Base-by-base conservation (phyloP, 2,113 vertebrate species). In the Chaetops frenatus region DNA sequence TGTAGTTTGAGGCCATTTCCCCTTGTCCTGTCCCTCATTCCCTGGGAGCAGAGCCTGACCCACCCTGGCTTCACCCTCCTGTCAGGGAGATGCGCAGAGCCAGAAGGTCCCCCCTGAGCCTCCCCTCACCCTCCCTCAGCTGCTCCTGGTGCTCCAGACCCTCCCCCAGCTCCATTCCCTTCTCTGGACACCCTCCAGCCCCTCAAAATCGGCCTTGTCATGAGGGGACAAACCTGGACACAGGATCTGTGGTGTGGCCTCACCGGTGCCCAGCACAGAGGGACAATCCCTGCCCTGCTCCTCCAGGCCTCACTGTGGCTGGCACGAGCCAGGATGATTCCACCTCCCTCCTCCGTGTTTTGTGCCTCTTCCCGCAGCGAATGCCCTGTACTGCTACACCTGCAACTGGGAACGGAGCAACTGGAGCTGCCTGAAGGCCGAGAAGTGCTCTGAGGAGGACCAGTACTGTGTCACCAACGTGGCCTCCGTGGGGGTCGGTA, bases 401-500 rank as follows among this genome's bases (percentile, higher is more conserved):
- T 97, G 97, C 6, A 70, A 90, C 9, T 88, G 93, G 72, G 19
- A 96, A 2, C 38, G 12, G 18, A 96, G 58, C 86, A 97, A 97
- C 87, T 95, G 93, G 95, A 78, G 10, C 1, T 97, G 97, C 44
- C 72, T 97, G 86, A 96, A 92, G 56, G 50, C 72, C 0, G 1
- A 80, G 71, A 91, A 88, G 51, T 97, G 97, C 67, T 69, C 92
- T 0, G 79, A 94, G 3, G 57, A 67, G 35, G 95, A 97, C 5
- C 22, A 67, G 27, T 91, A 80, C 44, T 97, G 97, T 0, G 60
- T 97, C 89, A 97, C 97, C 50, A 94, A 89, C 1, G 95, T 97
- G 33, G 93, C 86, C 33, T 86, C 96, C 1, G 80, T 88, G 3
- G 89, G 91, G 11, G 25, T 97, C 1, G 96, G 97, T 97, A 25